These are phyloP conservation scores for Copsychus sechellarum DNA, from an alignment of 2,113 vertebrate genomes.

Conservation along the genomic window DNA sequence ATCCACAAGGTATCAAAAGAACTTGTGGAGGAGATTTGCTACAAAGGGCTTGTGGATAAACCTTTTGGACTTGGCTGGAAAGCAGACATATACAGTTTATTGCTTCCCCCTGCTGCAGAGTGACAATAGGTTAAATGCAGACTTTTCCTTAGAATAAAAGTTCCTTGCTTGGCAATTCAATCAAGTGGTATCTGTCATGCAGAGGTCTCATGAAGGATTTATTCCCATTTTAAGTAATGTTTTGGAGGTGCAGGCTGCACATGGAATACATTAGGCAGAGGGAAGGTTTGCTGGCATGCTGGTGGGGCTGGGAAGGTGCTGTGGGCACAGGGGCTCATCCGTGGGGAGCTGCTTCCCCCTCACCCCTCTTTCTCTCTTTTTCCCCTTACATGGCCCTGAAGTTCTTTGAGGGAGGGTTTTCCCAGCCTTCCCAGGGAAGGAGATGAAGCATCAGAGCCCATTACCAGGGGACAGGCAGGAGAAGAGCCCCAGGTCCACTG, in stretches of 20 bases:
- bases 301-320: background rate
- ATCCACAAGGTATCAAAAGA: slow-evolving; percentile 47
- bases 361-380: background rate
- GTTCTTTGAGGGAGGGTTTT: background rate
- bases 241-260: slow-evolving; percentile 10
- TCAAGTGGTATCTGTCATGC: slow-evolving; percentile 36
- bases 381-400: background rate
- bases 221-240: slow-evolving; percentile 79
- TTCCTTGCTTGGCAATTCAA: slow-evolving; percentile 36
- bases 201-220: slow-evolving; percentile 43
- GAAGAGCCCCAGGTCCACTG: rapidly evolving
- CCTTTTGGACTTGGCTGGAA: slow-evolving; percentile 1
- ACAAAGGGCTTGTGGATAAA: background rate
- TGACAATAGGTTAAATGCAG: slow-evolving; percentile 44
- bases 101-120: slow-evolving; percentile 33
- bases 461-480: background rate
- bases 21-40: slow-evolving; percentile 14
- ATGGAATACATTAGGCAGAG: slow-evolving; percentile 13
- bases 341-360: background rate
- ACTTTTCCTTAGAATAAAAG: slow-evolving; percentile 57
- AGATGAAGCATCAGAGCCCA: background rate
- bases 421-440: background rate
- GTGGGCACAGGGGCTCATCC: background rate
- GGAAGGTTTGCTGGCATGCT: slow-evolving; percentile 26
- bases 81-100: slow-evolving; percentile 56